These are phyloP conservation scores for Dione juno DNA, from an alignment of 2,888 invertebrate species.

Conservation along the genomic window DNA sequence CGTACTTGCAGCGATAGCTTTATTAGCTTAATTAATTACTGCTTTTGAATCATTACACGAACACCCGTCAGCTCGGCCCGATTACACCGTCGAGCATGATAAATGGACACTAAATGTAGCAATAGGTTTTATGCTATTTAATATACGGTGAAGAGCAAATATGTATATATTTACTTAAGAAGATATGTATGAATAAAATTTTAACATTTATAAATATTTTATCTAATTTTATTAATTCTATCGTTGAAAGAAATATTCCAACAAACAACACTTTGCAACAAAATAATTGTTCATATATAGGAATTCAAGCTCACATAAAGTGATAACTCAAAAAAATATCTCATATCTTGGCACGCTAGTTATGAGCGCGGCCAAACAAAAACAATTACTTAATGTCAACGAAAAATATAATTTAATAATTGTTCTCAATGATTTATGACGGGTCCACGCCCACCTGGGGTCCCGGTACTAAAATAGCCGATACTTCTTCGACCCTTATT, in stretches of 20 bases:
- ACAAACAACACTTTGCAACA: conserved; percentile 43
- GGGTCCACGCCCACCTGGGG: conserved; percentile 80
- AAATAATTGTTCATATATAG: conserved; percentile 58
- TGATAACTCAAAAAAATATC: conserved; percentile 70
- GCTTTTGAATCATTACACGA: conserved; percentile 70
- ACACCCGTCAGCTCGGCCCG: conserved; percentile 47
- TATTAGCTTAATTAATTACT: conserved; percentile 68
- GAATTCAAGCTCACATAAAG: conserved; percentile 62
- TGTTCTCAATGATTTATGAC: conserved; percentile 78
- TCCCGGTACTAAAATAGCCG: conserved; percentile 75
- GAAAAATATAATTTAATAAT: conserved; percentile 83
- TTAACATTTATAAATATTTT: not conserved
- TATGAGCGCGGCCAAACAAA: conserved; percentile 64
- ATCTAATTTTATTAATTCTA: not conserved
- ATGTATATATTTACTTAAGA: not conserved
- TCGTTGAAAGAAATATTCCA: conserved; percentile 27
- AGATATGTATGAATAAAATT: not conserved
- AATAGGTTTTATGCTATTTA: conserved; percentile 27
- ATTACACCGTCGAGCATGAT: conserved; percentile 67
- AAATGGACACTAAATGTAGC: conserved; percentile 54
- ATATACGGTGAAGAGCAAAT: not conserved
- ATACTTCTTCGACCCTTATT: conserved; percentile 74
- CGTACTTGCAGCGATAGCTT: conserved; percentile 36
- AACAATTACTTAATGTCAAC: conserved; percentile 84
- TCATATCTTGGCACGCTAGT: conserved; percentile 67